Evolutionary conservation across 2,113 vertebrate genomes (phyloP).

Genomic region (Apus apus): DNA sequence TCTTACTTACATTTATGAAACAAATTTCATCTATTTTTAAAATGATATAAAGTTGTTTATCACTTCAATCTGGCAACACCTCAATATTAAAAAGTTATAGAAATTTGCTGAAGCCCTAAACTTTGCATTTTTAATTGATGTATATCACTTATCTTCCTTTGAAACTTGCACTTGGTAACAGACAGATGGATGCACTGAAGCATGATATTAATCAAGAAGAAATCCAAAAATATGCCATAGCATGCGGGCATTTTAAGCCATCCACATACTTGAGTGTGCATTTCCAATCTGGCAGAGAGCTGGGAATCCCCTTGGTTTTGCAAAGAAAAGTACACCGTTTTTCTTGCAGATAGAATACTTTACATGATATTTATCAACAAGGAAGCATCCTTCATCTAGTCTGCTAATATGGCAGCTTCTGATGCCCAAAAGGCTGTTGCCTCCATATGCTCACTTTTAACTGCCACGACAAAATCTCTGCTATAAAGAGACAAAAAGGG

Average conservation of each 20-base stretch:
- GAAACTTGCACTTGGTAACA: neutral
- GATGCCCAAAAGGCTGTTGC: conserved; percentile 49
- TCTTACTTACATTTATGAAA: neutral
- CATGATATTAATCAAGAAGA: conserved; percentile 72
- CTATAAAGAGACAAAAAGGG: neutral
- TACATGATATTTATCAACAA: conserved; percentile 45
- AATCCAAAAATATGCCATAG: conserved; percentile 14
- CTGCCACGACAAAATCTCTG: conserved; percentile 3
- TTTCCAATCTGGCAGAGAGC: conserved; percentile 68
- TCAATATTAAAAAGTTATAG: neutral
- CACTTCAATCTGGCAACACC: neutral
- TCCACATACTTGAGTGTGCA: neutral
- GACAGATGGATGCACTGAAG: conserved; percentile 61
- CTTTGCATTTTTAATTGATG: neutral
- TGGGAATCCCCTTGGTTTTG: conserved; percentile 35
- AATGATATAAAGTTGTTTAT: neutral
- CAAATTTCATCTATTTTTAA: neutral
- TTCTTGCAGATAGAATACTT: conserved; percentile 14
- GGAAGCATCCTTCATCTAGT: conserved; percentile 18
- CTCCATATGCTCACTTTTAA: conserved; percentile 57
- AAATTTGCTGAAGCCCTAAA: neutral
- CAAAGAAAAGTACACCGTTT: conserved; percentile 26
- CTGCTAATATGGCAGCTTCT: conserved; percentile 2
- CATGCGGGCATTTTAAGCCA: conserved; percentile 37
- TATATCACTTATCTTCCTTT: neutral